Conservation (phyloP, 1,140 invertebrate genomes). For the Drosophila bocki region DNA sequence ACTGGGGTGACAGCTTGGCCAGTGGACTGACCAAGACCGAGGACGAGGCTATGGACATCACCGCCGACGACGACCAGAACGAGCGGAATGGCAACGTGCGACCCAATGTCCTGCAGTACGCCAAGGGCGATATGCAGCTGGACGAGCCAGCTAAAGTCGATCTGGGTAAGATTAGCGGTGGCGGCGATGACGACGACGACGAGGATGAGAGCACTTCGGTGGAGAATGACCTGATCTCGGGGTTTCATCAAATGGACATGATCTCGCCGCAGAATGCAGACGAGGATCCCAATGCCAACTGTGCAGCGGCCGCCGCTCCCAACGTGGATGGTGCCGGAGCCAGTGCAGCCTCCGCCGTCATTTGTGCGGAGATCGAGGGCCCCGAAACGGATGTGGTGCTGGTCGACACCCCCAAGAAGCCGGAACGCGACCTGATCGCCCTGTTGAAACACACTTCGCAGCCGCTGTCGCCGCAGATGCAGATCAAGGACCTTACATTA, state of each 20-base stretch:
- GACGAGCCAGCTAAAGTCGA: constrained; percentile 35
- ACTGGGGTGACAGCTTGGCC: constrained; percentile 88
- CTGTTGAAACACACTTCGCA: constrained; percentile 86
- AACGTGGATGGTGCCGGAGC: constrained; percentile 87
- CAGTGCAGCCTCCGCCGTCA: constrained; percentile 86
- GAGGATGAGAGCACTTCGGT: constrained; percentile 86
- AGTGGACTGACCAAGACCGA: constrained; percentile 82
- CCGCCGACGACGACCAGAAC: constrained; percentile 85
- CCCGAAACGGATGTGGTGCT: constrained; percentile 89
- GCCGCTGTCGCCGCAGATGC: constrained; percentile 47
- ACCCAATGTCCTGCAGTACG: constrained; percentile 57
- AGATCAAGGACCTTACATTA: constrained; percentile 76
- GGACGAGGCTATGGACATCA: constrained; percentile 74
- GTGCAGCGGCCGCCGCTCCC: constrained; percentile 75
- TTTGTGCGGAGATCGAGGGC: constrained; percentile 90
- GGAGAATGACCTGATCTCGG: constrained; percentile 85
- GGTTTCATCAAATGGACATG: constrained; percentile 85
- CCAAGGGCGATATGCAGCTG: constrained; percentile 32
- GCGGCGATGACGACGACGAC: constrained; percentile 81
- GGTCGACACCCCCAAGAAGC: constrained; percentile 89
- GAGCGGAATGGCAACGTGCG: constrained; percentile 84
- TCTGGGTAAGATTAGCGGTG: constrained; percentile 33
- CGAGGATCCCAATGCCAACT: constrained; percentile 87
- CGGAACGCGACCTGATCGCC: constrained; percentile 88
- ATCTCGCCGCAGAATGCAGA: constrained; percentile 55